Evolutionary conservation across 2,113 vertebrate species (phyloP).

Genomic region (Blennius ocellaris): DNA sequence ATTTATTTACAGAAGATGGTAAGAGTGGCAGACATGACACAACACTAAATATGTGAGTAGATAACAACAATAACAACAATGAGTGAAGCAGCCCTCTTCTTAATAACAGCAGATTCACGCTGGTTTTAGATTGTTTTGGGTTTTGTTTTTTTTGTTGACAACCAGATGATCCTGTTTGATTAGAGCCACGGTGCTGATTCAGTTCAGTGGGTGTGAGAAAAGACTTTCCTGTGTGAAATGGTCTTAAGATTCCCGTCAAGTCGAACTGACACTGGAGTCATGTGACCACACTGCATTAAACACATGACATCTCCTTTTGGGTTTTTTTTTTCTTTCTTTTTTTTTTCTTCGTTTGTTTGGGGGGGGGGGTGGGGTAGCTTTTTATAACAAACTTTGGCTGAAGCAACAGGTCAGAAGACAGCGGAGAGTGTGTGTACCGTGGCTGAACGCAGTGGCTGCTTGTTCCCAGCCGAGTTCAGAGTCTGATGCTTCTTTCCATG

Average conservation of each 20-base stretch:
- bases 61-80: too few species aligned
- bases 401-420: background rate
- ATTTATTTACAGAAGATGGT: too few species aligned
- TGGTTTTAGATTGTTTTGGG: conserved; percentile 2
- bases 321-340: too few species aligned
- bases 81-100: too few species aligned
- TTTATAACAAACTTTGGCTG: too few species aligned
- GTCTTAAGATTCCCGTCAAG: conserved; percentile 12
- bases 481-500: conserved; percentile 77
- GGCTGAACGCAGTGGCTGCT: conserved; percentile 46
- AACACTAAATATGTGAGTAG: too few species aligned
- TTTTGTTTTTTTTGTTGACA: conserved; percentile 1
- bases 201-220: background rate
- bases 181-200: background rate
- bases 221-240: conserved; percentile 28
- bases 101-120: background rate
- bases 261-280: background rate
- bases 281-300: background rate
- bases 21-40: too few species aligned
- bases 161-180: background rate
- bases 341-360: too few species aligned
- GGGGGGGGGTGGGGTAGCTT: too few species aligned
- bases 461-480: conserved; percentile 64
- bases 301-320: background rate
- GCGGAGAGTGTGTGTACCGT: background rate